Evolutionary conservation across 2,797 vertebrate species (phyloP), one percentile per base, ranked within the genome.

Genomic region (Catharus ustulatus): DNA sequence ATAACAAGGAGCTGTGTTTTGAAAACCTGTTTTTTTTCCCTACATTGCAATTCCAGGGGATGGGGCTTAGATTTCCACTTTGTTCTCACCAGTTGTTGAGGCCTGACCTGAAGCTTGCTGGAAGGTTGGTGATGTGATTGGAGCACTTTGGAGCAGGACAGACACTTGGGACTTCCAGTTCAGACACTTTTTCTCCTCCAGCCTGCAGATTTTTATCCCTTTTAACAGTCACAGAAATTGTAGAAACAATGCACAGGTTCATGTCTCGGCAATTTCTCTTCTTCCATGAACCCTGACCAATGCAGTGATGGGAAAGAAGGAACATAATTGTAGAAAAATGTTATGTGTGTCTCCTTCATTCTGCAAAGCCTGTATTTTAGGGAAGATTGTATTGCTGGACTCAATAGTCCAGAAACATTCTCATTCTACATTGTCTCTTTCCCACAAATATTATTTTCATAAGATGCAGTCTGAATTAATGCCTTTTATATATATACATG

Each of bases 11-110:
- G 59, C 84, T 92, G 83, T 64, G 46, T 86, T 93, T 91, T 83
- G 77, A 89, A 94, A 93, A 84, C 82, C 77, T 73, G 40, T 75
- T 94, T 93, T 66, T 85, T 93, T 66, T 77, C 78, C 67, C 48
- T 66, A 6, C 64, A n/a, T 42, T 63, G 26, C 11, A 3, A 46
- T 91, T 80, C 55, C 61, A 18, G 54, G 45, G 76, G 68, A 54
- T 58, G 49, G n/a, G 51, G 36, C 76, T 90, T 84, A 64, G 89
- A 64, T 95, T 93, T 79, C 75, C 66, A 62, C 83, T 94, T 93
- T 48, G 83, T 78, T 91, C 74, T 89, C 0, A 0, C 61, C 55
- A 27, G 68, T 91, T 80, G 83, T 80, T 52, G 89, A 73, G 83
- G 83, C 34, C 63, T 89, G 91, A 89, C 93, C 92, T 46, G 72